Evolutionary conservation across 2,113 vertebrate genomes (phyloP).

Genomic region (Himantopus leucocephalus): DNA sequence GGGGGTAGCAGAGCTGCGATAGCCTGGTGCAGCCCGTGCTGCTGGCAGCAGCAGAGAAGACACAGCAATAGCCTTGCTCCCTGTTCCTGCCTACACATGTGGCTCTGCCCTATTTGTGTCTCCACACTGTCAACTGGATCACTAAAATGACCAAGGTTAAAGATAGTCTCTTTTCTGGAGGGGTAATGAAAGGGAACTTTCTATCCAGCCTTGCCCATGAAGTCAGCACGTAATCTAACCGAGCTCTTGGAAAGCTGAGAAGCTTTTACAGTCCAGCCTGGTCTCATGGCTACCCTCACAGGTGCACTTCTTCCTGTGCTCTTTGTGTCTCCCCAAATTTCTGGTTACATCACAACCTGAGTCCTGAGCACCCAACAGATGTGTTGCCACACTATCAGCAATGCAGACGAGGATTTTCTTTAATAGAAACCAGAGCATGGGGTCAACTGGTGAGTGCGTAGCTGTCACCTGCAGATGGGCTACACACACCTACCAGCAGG

Average conservation of each 20-base stretch:
- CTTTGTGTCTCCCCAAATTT: background rate
- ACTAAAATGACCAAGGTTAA: background rate
- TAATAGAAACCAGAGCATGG: background rate
- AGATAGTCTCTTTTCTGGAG: background rate
- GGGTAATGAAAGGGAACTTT: background rate
- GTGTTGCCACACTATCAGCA: fast-evolving
- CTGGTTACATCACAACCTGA: background rate
- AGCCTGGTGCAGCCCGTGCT: background rate
- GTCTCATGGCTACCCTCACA: fast-evolving
- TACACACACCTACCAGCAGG: background rate
- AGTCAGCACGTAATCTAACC: background rate
- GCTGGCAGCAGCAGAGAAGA: background rate
- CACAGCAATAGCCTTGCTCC: background rate
- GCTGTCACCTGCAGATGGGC: background rate
- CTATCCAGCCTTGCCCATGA: background rate
- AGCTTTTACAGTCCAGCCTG: background rate
- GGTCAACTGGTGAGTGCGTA: background rate
- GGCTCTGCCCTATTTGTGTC: background rate
- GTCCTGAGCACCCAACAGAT: background rate
- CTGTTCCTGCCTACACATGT: background rate
- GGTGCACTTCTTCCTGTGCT: background rate
- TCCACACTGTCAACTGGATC: background rate
- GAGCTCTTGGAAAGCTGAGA: background rate
- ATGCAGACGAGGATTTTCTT: background rate
- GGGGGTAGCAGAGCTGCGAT: background rate